Evolutionary conservation across 1,140 invertebrate genomes (phyloP).

Genomic region (Pentalonia nigronervosa): DNA sequence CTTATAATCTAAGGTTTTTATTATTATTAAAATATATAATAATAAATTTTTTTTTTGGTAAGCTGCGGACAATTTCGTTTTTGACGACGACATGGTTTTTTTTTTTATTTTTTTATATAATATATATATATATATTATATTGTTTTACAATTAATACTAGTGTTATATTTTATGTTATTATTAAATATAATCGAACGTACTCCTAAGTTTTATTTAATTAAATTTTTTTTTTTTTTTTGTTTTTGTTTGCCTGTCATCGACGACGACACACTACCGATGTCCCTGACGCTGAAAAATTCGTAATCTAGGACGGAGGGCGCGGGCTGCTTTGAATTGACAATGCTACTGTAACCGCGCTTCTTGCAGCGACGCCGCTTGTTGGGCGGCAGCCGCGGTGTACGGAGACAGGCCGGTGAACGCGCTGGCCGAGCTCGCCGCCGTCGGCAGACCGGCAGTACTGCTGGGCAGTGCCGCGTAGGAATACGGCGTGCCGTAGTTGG

Average conservation of each 20-base stretch:
- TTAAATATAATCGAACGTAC: not conserved
- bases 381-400: constrained; percentile 62
- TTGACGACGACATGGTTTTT: not conserved
- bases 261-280: constrained; percentile 49
- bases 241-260: not conserved
- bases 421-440: constrained; percentile 60
- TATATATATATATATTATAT: not conserved
- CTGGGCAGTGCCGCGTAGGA: constrained; percentile 63
- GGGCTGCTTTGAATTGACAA: constrained; percentile 54
- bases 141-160: constrained; percentile 34
- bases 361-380: constrained; percentile 62
- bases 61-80: not conserved
- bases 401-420: constrained; percentile 62
- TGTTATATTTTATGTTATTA: not conserved
- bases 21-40: not conserved
- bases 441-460: constrained; percentile 59
- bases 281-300: constrained; percentile 54
- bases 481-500: constrained; percentile 63
- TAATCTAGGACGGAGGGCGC: constrained; percentile 56
- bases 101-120: not conserved
- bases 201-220: constrained; percentile 14
- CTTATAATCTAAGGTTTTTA: not conserved
- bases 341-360: constrained; percentile 63
- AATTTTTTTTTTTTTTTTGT: constrained; percentile 6
- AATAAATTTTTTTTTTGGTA: constrained; percentile 19